A percentile compares a stretch with the other conserved stretches of the same genome.
Evolutionary conservation across 2,888 invertebrate species (phyloP).

Genomic region (Glyphotaelius pellucidus): DNA sequence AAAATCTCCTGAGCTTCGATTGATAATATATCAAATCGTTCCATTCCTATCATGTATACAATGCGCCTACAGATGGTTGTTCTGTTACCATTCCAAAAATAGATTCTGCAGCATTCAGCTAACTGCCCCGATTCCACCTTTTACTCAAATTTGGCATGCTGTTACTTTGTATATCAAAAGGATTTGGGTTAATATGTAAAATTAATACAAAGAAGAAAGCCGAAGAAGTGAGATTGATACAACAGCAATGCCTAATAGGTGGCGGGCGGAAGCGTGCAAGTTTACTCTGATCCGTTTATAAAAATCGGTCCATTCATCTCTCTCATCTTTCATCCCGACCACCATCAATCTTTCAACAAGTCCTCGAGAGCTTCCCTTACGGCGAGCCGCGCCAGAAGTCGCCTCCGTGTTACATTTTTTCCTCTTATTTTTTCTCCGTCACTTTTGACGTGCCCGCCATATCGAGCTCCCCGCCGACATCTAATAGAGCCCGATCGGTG

Average conservation of each 20-base stretch:
- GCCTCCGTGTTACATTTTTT: slow-evolving; percentile 9
- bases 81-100: too few species aligned
- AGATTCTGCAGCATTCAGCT: too few species aligned
- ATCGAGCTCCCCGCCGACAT: slow-evolving; percentile 35
- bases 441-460: slow-evolving; percentile 51
- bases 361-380: slow-evolving; percentile 21
- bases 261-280: background rate
- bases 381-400: slow-evolving; percentile 2
- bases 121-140: too few species aligned
- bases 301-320: slow-evolving; percentile 59
- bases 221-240: background rate
- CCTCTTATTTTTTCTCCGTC: slow-evolving; percentile 31
- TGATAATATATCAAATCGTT: too few species aligned
- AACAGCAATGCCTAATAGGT: background rate
- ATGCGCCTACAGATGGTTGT: too few species aligned
- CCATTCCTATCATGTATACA: too few species aligned
- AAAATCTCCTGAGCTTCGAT: too few species aligned
- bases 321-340: slow-evolving; percentile 51
- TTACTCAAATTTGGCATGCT: too few species aligned
- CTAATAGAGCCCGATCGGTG: slow-evolving; percentile 51
- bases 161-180: background rate
- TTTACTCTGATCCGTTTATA: slow-evolving; percentile 52
- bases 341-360: slow-evolving; percentile 53
- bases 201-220: background rate
- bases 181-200: background rate